phyloP scores from a whole-genome alignment of 2,888 invertebrate species.

The Nysson spinosus region DNA sequence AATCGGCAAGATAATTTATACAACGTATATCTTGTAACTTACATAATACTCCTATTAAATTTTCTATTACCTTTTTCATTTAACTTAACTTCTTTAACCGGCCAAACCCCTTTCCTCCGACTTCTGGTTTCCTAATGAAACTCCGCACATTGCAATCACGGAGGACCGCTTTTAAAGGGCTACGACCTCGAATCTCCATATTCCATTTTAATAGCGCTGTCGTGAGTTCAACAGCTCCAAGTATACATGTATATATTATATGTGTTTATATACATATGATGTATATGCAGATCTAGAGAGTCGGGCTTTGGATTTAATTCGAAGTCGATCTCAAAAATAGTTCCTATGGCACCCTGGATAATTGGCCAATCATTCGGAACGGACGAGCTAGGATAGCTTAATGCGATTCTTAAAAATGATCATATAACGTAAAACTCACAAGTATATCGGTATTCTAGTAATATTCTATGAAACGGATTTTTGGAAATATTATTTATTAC shows the following conservation, averaged over 20 bases:
- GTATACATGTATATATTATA: slow-evolving; percentile 10
- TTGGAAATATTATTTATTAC: background rate
- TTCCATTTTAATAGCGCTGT: slow-evolving; percentile 49
- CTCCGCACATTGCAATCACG: slow-evolving; percentile 38
- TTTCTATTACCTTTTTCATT: no score
- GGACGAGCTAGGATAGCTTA: slow-evolving; percentile 42
- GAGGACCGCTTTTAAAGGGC: slow-evolving; percentile 47
- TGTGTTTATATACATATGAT: slow-evolving; percentile 7
- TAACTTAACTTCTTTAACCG: no score
- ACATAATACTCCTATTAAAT: no score
- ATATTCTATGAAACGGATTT: slow-evolving; percentile 34
- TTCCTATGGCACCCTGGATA: slow-evolving; percentile 21
- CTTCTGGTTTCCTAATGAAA: slow-evolving; percentile 30
- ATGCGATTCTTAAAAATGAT: slow-evolving; percentile 65
- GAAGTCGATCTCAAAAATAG: slow-evolving; percentile 51
- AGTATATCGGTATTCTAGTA: slow-evolving; percentile 16
- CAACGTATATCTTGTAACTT: no score
- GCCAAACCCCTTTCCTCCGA: slow-evolving; percentile 7
- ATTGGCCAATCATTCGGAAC: slow-evolving; percentile 29
- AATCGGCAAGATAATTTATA: no score
- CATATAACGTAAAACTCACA: slow-evolving; percentile 54
- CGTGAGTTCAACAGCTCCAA: slow-evolving; percentile 33
- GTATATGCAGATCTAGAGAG: no score
- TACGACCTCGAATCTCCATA: slow-evolving; percentile 42
- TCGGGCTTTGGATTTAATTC: slow-evolving; percentile 48